These are phyloP conservation scores for Ectemnius continuus DNA, from an alignment of 2,888 invertebrate species.

Conservation along the genomic window DNA sequence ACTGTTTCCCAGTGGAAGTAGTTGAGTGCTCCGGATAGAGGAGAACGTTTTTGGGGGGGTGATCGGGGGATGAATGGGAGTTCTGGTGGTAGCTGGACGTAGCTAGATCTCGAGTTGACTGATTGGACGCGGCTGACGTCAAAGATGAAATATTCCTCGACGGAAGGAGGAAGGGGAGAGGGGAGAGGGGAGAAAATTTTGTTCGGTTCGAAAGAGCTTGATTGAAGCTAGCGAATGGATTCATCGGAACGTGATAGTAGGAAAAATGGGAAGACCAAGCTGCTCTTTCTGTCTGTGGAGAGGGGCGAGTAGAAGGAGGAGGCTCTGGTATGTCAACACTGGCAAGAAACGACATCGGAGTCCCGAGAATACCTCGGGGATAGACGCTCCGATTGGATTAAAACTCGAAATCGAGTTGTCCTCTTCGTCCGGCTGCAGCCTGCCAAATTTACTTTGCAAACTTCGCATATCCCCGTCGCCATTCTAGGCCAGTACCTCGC, in stretches of 20 bases:
- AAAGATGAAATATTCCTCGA: background rate
- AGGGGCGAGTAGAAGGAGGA: background rate
- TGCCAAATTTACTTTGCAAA: conserved; percentile 72
- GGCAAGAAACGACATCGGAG: conserved; percentile 16
- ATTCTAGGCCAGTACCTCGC: too few species aligned
- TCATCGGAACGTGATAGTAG: background rate
- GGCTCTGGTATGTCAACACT: conserved; percentile 34
- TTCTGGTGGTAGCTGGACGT: too few species aligned
- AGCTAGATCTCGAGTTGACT: background rate
- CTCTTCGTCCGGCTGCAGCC: conserved; percentile 46
- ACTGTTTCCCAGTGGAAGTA: background rate
- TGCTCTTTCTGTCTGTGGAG: conserved; percentile 15
- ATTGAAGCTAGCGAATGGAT: conserved; percentile 16
- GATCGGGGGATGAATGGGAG: too few species aligned
- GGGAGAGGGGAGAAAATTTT: background rate
- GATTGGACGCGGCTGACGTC: conserved; percentile 3
- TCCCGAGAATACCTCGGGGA: conserved; percentile 41
- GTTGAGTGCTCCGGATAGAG: too few species aligned
- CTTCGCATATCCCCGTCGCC: conserved; percentile 62
- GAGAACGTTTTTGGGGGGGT: too few species aligned
- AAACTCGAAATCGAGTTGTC: conserved; percentile 73
- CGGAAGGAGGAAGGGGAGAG: conserved; percentile 13
- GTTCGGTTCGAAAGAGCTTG: background rate
- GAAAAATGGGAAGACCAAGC: conserved; percentile 31
- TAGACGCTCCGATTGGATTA: conserved; percentile 66